These are phyloP conservation scores for Agrotis segetum DNA, from an alignment of 2,888 invertebrate species.

Conservation along the genomic window DNA sequence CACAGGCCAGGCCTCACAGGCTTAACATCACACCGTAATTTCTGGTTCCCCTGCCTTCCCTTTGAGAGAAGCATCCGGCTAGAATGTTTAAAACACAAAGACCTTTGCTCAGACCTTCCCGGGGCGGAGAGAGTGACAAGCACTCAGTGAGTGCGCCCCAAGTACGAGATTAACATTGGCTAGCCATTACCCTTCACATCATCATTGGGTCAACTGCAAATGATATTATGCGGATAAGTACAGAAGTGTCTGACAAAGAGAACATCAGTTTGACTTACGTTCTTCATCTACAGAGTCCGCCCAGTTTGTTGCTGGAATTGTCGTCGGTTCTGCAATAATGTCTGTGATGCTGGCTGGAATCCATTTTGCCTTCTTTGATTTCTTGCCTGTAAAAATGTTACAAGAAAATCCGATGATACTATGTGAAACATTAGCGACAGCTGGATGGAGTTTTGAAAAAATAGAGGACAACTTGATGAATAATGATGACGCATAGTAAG, in stretches of 20 bases:
- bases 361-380: conserved; percentile 96
- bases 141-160: conserved; percentile 93
- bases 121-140: conserved; percentile 91
- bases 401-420: conserved; percentile 52
- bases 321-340: conserved; percentile 94
- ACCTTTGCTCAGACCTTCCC: conserved; percentile 96
- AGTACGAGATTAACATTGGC: conserved; percentile 95
- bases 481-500: conserved; percentile 87
- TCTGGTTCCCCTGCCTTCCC: conserved; percentile 94
- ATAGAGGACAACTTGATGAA: conserved; percentile 76
- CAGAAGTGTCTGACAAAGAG: conserved; percentile 3
- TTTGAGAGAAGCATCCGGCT: conserved; percentile 93
- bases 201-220: conserved; percentile 82
- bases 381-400: conserved; percentile 92
- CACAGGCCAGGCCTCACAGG: conserved; percentile 89
- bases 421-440: conserved; percentile 55
- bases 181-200: conserved; percentile 86
- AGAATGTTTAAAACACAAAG: conserved; percentile 91
- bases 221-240: neutral
- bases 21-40: conserved; percentile 89
- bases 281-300: conserved; percentile 96
- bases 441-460: conserved; percentile 52
- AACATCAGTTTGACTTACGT: conserved; percentile 88
- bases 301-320: conserved; percentile 92
- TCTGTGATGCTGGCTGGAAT: conserved; percentile 95